phyloP scores from a whole-genome alignment of 2,888 invertebrate genomes.

The Entomobrya multifasciata region DNA sequence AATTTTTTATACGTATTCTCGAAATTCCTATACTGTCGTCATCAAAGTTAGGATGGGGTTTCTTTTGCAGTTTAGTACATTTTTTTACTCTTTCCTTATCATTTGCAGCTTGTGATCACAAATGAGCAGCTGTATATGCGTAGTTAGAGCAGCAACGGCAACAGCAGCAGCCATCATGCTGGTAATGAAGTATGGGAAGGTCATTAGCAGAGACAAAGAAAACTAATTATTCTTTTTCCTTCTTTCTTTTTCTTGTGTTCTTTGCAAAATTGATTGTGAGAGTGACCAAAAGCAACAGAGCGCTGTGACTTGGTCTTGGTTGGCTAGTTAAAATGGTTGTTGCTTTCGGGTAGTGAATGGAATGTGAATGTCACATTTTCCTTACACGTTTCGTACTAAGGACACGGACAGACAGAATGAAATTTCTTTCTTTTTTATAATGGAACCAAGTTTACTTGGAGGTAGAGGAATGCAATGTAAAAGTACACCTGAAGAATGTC shows the following conservation, averaged over 20 bases:
- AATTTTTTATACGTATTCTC: not conserved
- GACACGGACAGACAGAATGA: not conserved
- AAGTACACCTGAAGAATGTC: slow-evolving; percentile 33
- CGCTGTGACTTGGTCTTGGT: not conserved
- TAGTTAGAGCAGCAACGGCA: not conserved
- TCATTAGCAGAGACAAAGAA: slow-evolving; percentile 48
- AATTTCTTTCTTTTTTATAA: not conserved
- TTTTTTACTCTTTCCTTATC: not conserved
- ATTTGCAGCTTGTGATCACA: slow-evolving; percentile 1
- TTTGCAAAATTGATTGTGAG: slow-evolving; percentile 45
- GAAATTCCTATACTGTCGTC: not conserved
- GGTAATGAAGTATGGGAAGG: slow-evolving; percentile 47
- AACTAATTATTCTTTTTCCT: slow-evolving; percentile 44
- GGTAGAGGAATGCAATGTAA: too few species aligned
- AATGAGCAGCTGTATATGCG: too few species aligned
- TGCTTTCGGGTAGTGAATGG: not conserved
- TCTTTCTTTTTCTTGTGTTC: not conserved
- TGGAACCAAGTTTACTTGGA: too few species aligned
- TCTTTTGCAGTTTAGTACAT: not conserved
- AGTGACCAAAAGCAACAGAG: slow-evolving; percentile 18
- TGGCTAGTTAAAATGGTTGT: not conserved
- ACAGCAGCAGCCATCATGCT: not conserved
- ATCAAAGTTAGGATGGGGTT: not conserved
- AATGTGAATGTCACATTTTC: slow-evolving; percentile 23
- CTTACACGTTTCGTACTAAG: not conserved